Conservation (phyloP, 2,113 vertebrate genomes). For the Megalops atlanticus region DNA sequence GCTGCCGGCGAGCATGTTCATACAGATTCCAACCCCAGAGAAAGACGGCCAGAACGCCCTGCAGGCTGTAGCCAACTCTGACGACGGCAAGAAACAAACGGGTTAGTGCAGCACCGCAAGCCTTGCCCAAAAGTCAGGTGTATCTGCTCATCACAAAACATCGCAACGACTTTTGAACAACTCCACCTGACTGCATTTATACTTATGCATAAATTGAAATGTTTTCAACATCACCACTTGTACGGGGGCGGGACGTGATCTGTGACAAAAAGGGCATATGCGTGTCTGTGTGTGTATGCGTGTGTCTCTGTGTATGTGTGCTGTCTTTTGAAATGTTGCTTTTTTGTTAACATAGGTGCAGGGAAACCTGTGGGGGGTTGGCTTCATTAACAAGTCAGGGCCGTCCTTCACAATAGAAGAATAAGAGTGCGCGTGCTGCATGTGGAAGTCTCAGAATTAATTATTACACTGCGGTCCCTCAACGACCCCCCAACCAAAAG, state of each 20-base stretch:
- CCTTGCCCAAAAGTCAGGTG: not conserved
- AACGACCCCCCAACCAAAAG: not conserved
- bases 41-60: constrained; percentile 59
- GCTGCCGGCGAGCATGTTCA: constrained; percentile 86
- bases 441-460: constrained; percentile 3
- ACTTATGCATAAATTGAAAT: not conserved
- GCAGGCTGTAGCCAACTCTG: constrained; percentile 49
- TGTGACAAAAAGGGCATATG: not conserved
- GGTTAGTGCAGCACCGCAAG: constrained; percentile 66
- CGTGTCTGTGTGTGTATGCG: too few relatives aligned
- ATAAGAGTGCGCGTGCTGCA: not conserved
- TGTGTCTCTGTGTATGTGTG: too few relatives aligned
- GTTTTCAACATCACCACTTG: not conserved
- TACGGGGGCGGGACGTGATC: not conserved
- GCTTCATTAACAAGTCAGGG: not conserved
- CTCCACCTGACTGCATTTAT: not conserved
- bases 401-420: not conserved
- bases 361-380: not conserved
- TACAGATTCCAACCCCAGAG: constrained; percentile 69
- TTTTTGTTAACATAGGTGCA: not conserved
- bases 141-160: too few relatives aligned
- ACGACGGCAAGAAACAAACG: constrained; percentile 73
- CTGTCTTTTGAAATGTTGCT: not conserved
- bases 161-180: not conserved
- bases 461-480: not conserved